A percentile compares a stretch with the other conserved stretches of the same genome.
Conservation (phyloP, 2,797 vertebrate genomes). For the Pipistrellus pipistrellus region DNA sequence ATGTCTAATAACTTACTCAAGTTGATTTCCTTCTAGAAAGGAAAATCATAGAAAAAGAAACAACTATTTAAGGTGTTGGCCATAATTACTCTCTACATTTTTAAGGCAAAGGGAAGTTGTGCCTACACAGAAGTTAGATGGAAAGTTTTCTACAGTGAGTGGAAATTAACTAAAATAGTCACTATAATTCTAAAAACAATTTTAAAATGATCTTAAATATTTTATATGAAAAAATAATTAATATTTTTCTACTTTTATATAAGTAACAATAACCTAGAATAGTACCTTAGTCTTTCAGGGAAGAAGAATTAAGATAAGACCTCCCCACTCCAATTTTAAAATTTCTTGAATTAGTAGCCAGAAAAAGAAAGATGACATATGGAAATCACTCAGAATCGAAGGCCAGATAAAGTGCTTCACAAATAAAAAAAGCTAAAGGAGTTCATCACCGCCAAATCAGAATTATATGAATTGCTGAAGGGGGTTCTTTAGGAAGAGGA, state of each 20-base stretch:
- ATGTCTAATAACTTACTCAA: background rate
- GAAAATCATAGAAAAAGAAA: background rate
- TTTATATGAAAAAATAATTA: background rate
- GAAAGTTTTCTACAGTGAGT: background rate
- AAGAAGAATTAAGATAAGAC: background rate
- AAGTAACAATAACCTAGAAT: background rate
- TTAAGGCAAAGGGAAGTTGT: background rate
- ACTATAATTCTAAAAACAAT: background rate
- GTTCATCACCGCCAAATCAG: no score
- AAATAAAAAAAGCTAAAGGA: no score
- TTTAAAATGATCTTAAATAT: slow-evolving; percentile 19
- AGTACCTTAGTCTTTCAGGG: background rate
- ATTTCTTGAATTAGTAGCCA: slow-evolving; percentile 44
- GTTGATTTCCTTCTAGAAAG: background rate
- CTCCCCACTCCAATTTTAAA: background rate
- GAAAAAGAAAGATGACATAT: background rate
- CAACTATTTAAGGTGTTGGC: background rate
- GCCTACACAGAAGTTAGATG: background rate
- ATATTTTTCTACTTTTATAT: background rate
- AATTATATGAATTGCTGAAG: no score
- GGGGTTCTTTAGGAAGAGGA: no score
- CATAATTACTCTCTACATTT: background rate
- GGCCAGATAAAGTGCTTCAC: no score
- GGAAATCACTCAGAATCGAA: background rate
- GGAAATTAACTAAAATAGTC: background rate